Evolutionary conservation across 2,113 vertebrate species (phyloP).

Genomic region (Oplegnathus fasciatus): DNA sequence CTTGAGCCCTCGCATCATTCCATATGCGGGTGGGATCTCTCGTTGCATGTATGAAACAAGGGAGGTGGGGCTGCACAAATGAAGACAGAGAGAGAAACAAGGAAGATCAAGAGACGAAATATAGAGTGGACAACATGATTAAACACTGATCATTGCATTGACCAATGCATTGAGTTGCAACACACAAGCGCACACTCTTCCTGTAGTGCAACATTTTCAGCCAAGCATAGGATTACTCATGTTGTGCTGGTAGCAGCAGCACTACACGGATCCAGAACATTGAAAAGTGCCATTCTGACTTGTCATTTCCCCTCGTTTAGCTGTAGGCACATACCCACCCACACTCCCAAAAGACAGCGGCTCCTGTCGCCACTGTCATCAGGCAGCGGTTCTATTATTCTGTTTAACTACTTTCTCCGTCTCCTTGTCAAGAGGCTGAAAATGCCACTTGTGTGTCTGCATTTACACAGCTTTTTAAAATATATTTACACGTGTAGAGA

Average conservation of each 20-base stretch:
- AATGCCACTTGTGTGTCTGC: slow-evolving; percentile 35
- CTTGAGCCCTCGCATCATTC: neutral
- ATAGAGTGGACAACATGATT: neutral
- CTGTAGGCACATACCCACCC: slow-evolving; percentile 64
- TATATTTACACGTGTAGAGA: slow-evolving; percentile 2
- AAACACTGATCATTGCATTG: slow-evolving; percentile 1
- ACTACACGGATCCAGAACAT: slow-evolving; percentile 11
- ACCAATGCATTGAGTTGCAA: neutral
- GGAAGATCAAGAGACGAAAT: neutral
- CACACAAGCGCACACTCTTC: neutral
- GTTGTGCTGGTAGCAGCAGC: slow-evolving; percentile 34
- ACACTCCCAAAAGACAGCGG: slow-evolving; percentile 55
- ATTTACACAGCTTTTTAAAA: slow-evolving; percentile 13
- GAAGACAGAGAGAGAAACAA: neutral
- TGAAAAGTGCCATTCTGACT: slow-evolving; percentile 57
- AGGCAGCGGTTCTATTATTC: slow-evolving; percentile 49
- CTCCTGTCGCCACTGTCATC: slow-evolving; percentile 54
- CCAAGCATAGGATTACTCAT: slow-evolving; percentile 9
- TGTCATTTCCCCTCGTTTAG: slow-evolving; percentile 65
- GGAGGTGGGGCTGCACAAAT: neutral
- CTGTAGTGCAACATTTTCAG: neutral
- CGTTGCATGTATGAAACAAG: too few species aligned
- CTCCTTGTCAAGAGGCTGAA: slow-evolving; percentile 48
- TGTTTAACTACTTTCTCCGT: slow-evolving; percentile 55
- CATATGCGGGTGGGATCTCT: neutral